Conservation (phyloP, 2,797 vertebrate genomes). For the Momotus momota region DNA sequence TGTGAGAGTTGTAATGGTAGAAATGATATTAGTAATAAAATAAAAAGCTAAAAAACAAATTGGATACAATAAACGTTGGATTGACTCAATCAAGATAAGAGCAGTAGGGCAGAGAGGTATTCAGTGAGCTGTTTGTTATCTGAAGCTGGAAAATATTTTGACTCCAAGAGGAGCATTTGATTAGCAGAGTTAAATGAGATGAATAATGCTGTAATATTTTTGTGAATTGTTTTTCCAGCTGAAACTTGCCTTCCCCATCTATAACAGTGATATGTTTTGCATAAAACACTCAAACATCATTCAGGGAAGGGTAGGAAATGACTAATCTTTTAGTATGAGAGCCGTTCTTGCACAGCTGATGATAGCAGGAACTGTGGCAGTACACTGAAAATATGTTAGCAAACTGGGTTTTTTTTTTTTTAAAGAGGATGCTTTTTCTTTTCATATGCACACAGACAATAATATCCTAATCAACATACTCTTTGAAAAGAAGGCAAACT, state of each 20-base stretch:
- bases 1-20: slow-evolving; percentile 46
- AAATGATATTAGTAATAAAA: slow-evolving; percentile 61
- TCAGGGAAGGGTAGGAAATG: slow-evolving; percentile 28
- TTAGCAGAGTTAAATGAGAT: slow-evolving; percentile 70
- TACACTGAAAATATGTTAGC: neutral
- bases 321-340: slow-evolving; percentile 15
- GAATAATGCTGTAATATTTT: slow-evolving; percentile 52
- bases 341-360: neutral
- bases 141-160: slow-evolving; percentile 63
- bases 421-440: neutral
- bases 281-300: slow-evolving; percentile 43
- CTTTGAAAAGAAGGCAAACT: neutral
- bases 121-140: slow-evolving; percentile 60
- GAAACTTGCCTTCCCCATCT: slow-evolving; percentile 55
- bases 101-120: slow-evolving; percentile 27
- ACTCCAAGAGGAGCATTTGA: slow-evolving; percentile 57
- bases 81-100: slow-evolving; percentile 58
- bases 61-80: slow-evolving; percentile 50
- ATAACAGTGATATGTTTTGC: slow-evolving; percentile 16
- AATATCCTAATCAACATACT: neutral
- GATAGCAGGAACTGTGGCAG: neutral
- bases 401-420: neutral
- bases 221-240: slow-evolving; percentile 58
- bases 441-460: neutral
- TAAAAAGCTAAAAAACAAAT: slow-evolving; percentile 63